Percentiles rank a stretch among this genome's conserved stretches.
Conservation (phyloP, 2,888 invertebrate genomes). For the Dicyrtoma fusca region DNA sequence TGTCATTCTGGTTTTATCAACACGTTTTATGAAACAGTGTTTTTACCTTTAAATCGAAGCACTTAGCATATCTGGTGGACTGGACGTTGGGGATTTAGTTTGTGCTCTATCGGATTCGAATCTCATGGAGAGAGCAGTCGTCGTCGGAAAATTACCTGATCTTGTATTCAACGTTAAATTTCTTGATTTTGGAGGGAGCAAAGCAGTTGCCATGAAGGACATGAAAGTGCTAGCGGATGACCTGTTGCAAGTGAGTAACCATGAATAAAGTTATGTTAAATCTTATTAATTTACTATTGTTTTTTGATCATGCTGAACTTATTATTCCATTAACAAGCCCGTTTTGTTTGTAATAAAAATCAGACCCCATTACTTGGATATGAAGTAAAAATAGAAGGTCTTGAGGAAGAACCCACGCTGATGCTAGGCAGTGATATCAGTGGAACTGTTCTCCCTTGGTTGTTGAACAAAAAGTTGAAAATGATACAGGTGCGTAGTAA, state of each 20-base stretch:
- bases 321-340: not conserved
- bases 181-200: conserved; percentile 9
- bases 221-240: not conserved
- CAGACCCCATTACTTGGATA: conserved; percentile 24
- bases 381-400: not conserved
- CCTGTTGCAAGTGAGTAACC: not conserved
- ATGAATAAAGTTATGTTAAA: not conserved
- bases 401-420: not conserved
- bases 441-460: not conserved
- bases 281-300: not conserved
- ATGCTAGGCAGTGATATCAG: not conserved
- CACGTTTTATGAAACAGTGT: too few relatives aligned
- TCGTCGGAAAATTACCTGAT: not conserved
- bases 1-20: too few relatives aligned
- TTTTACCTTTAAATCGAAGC: conserved; percentile 5
- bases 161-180: not conserved
- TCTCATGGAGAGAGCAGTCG: conserved; percentile 12
- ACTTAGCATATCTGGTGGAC: not conserved
- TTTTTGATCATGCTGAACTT: not conserved
- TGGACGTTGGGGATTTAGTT: conserved; percentile 16
- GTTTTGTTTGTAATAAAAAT: not conserved
- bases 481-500: not conserved
- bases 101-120: conserved; percentile 10
- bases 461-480: conserved; percentile 2
- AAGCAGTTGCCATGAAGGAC: not conserved